A percentile compares a stretch with the other conserved stretches of the same genome.
Evolutionary conservation across 2,888 invertebrate genomes (phyloP).

Genomic region (Nephrocerus scutellatus): DNA sequence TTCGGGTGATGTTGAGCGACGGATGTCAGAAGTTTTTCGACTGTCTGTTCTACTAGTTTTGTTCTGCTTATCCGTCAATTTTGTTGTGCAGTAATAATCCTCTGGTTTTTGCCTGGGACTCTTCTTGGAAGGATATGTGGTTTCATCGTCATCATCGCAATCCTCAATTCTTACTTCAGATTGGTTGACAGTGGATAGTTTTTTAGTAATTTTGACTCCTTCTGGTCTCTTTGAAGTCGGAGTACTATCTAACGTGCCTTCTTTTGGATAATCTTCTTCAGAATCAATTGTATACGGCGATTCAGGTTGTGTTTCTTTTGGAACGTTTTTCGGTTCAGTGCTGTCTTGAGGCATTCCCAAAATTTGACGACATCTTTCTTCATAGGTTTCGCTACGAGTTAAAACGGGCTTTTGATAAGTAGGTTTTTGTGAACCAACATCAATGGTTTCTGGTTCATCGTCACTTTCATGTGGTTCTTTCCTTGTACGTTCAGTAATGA

Average conservation of each 20-base stretch:
- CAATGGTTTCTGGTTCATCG: not conserved
- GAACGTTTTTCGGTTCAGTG: conserved; percentile 14
- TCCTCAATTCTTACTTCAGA: conserved; percentile 40
- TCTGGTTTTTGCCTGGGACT: not conserved
- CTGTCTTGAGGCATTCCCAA: conserved; percentile 53
- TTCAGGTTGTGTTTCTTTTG: conserved; percentile 2
- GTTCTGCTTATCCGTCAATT: not conserved
- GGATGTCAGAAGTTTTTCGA: not conserved
- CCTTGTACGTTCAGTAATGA: conserved; percentile 12
- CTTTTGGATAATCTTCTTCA: conserved; percentile 1
- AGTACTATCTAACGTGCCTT: conserved; percentile 2
- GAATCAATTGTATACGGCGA: conserved; percentile 8
- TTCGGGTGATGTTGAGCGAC: conserved; percentile 3
- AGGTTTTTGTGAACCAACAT: no score
- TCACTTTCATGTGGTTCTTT: not conserved
- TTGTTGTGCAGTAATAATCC: not conserved
- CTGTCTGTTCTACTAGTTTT: not conserved
- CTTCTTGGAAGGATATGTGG: not conserved
- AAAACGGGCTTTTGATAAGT: conserved; percentile 53
- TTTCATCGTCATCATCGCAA: conserved; percentile 36
- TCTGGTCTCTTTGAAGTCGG: conserved; percentile 7
- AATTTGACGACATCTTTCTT: conserved; percentile 64
- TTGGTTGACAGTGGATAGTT: conserved; percentile 13
- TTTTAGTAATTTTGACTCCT: not conserved
- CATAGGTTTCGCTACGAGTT: conserved; percentile 63